Evolutionary conservation across 1,140 invertebrate species (phyloP).

Genomic region (Drosophila quadrilineata): DNA sequence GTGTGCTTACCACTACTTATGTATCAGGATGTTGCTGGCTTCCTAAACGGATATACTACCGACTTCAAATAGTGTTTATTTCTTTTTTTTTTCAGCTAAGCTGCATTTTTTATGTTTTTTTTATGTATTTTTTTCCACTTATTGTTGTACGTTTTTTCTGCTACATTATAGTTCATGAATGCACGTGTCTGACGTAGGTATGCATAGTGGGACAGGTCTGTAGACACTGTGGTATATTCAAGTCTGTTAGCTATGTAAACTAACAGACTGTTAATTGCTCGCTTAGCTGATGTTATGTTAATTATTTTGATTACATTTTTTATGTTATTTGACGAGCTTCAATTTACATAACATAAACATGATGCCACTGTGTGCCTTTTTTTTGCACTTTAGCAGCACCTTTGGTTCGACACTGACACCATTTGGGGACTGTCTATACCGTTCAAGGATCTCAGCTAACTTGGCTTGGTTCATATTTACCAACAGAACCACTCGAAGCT

Average conservation of each 20-base stretch:
- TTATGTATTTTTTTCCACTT: slow-evolving; percentile 44
- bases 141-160: slow-evolving; percentile 38
- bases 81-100: slow-evolving; percentile 18
- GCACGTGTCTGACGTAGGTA: slow-evolving; percentile 50
- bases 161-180: slow-evolving; percentile 8
- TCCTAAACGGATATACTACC: slow-evolving; percentile 78
- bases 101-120: slow-evolving; percentile 52
- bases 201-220: slow-evolving; percentile 26
- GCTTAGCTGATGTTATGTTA: too few relatives aligned
- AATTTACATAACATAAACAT: too few relatives aligned
- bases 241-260: too few relatives aligned
- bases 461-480: slow-evolving; percentile 56
- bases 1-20: slow-evolving; percentile 58
- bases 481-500: slow-evolving; percentile 58
- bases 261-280: too few relatives aligned
- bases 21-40: slow-evolving; percentile 69
- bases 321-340: neutral
- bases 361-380: slow-evolving; percentile 2
- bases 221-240: too few relatives aligned
- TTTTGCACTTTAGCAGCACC: slow-evolving; percentile 5
- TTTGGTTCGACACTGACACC: slow-evolving; percentile 11
- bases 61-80: slow-evolving; percentile 67
- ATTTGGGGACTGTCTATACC: slow-evolving; percentile 1
- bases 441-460: slow-evolving; percentile 32
- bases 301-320: neutral